Evolutionary conservation across 2,113 vertebrate genomes (phyloP).

Genomic region (Cyanoderma ruficeps): DNA sequence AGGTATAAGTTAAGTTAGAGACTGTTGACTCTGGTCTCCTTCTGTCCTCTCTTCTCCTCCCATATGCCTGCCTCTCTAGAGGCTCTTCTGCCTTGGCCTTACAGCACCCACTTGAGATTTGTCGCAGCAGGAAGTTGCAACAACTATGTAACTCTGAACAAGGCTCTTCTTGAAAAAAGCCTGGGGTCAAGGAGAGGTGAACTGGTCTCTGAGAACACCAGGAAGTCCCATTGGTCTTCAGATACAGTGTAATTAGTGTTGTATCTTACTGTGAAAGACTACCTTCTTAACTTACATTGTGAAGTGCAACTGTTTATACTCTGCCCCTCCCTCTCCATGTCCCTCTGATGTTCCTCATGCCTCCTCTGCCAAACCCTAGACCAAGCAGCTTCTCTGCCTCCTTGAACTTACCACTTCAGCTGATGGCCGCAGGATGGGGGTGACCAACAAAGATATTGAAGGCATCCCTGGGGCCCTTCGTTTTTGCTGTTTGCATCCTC

Average conservation of each 20-base stretch:
- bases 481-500: background rate
- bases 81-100: background rate
- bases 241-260: background rate
- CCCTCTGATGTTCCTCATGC: background rate
- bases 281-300: background rate
- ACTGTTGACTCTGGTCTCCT: background rate
- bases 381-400: background rate
- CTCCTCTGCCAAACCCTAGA: background rate
- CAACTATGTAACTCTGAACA: background rate
- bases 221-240: background rate
- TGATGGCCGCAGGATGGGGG: background rate
- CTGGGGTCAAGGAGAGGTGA: background rate
- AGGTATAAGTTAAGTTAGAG: background rate
- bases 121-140: background rate
- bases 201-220: background rate
- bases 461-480: accelerated
- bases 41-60: background rate
- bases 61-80: background rate
- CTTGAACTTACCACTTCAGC: background rate
- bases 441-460: background rate
- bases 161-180: background rate
- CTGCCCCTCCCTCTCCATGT: background rate
- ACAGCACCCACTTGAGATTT: background rate
- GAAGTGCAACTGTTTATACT: background rate
- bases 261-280: background rate